Conservation (phyloP, 2,797 vertebrate species). For the Prunella strophiata region DNA sequence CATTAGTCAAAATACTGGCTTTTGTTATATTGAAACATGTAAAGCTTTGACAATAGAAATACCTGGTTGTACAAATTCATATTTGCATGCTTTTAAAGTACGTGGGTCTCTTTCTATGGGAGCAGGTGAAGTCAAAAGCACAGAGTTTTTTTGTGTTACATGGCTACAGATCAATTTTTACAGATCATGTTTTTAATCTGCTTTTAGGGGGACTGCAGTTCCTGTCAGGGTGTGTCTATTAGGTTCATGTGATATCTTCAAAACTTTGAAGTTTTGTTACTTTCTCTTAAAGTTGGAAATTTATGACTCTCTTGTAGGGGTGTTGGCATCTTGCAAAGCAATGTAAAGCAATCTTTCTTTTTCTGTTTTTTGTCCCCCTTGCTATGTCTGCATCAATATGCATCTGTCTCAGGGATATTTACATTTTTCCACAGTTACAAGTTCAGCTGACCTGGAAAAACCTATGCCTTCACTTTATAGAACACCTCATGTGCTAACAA, state of each 20-base stretch:
- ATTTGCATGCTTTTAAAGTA: neutral
- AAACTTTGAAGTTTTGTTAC: neutral
- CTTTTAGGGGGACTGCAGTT: neutral
- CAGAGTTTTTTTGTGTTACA: neutral
- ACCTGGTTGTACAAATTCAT: neutral
- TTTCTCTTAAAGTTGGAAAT: neutral
- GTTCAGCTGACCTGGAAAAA: slow-evolving; percentile 17
- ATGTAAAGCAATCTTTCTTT: neutral
- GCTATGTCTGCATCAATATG: neutral
- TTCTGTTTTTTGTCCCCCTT: rapidly evolving
- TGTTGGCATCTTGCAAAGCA: neutral
- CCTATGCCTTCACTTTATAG: neutral
- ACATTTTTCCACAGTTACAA: slow-evolving; percentile 32
- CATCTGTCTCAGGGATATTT: neutral
- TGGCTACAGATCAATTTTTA: neutral
- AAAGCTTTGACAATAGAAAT: neutral
- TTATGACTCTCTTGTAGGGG: neutral
- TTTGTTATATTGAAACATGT: neutral
- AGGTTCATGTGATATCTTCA: neutral
- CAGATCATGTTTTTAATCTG: neutral
- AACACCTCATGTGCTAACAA: neutral
- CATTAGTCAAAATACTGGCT: neutral
- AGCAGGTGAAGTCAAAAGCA: neutral
- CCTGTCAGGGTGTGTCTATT: neutral
- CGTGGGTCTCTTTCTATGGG: neutral